Evolutionary conservation across 1,140 invertebrate species (phyloP).

Genomic region (Hyphantria cunea): DNA sequence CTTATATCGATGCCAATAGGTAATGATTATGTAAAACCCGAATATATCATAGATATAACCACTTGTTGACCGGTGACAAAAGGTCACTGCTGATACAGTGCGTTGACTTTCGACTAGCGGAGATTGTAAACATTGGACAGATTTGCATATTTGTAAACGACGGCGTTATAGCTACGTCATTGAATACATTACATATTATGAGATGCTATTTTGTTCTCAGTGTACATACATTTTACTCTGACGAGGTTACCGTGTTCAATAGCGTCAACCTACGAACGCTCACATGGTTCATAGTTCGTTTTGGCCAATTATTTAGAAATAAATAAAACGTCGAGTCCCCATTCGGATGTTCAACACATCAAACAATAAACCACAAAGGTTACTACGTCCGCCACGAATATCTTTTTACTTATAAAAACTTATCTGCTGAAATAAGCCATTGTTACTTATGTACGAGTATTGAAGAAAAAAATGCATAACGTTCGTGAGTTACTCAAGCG

Average conservation of each 20-base stretch:
- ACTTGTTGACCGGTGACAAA: slow-evolving; percentile 17
- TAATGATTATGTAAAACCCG: slow-evolving; percentile 20
- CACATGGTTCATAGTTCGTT: slow-evolving; percentile 7
- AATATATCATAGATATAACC: slow-evolving; percentile 6
- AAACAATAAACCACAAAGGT: slow-evolving; percentile 22
- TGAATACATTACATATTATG: slow-evolving; percentile 3
- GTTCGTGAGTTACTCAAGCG: slow-evolving; percentile 37
- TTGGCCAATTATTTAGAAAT: slow-evolving; percentile 19
- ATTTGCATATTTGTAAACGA: slow-evolving; percentile 1
- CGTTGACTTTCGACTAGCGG: slow-evolving; percentile 27
- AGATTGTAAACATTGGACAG: slow-evolving; percentile 12
- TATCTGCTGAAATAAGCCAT: slow-evolving; percentile 22
- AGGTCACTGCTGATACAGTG: slow-evolving; percentile 20
- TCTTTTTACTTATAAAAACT: slow-evolving; percentile 7
- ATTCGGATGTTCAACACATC: slow-evolving; percentile 8
- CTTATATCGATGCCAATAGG: slow-evolving; percentile 12
- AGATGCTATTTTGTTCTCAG: slow-evolving; percentile 7
- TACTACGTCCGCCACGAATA: slow-evolving; percentile 2
- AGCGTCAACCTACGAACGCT: slow-evolving; percentile 1
- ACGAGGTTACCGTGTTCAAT: slow-evolving; percentile 12
- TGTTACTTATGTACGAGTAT: slow-evolving; percentile 29
- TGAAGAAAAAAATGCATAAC: slow-evolving; percentile 30
- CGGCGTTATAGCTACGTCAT: not conserved
- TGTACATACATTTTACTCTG: slow-evolving; percentile 8
- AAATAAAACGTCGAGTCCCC: slow-evolving; percentile 15